Percentiles rank a stretch among this genome's conserved stretches.
These are phyloP conservation scores for Lasioglossum villosulum DNA, from an alignment of 2,888 invertebrate genomes.

Conservation along the genomic window DNA sequence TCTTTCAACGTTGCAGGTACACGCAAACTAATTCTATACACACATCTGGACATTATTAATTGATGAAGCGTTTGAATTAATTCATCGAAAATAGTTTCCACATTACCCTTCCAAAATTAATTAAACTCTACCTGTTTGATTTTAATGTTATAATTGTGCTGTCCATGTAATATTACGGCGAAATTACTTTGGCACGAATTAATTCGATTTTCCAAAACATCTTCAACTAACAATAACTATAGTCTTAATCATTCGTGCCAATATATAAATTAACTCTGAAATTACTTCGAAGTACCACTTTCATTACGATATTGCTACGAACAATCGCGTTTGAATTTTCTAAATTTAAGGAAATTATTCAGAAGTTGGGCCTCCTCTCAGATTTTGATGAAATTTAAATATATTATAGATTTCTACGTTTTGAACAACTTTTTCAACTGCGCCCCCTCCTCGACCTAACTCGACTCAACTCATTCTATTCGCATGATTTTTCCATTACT, in stretches of 20 bases:
- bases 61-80: not conserved
- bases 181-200: not conserved
- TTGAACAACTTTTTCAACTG: too few species aligned
- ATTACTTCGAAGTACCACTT: not conserved
- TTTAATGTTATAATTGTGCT: not conserved
- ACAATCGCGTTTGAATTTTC: not conserved
- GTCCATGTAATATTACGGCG: not conserved
- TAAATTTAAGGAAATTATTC: too few species aligned
- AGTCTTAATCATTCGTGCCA: not conserved
- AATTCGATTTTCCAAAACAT: not conserved
- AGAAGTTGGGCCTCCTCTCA: too few species aligned
- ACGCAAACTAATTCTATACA: not conserved
- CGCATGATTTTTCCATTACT: too few species aligned
- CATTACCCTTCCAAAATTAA: not conserved
- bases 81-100: not conserved
- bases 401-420: too few species aligned
- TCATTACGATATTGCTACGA: not conserved
- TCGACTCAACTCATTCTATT: too few species aligned
- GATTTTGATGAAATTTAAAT: too few species aligned
- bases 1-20: not conserved
- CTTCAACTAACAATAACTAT: not conserved
- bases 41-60: not conserved
- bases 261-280: not conserved
- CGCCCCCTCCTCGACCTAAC: too few species aligned
- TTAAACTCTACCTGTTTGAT: not conserved